Percentiles rank a stretch among this genome's conserved stretches.
phyloP scores from a whole-genome alignment of 1,140 invertebrate genomes.

The Trichonephila clavata region DNA sequence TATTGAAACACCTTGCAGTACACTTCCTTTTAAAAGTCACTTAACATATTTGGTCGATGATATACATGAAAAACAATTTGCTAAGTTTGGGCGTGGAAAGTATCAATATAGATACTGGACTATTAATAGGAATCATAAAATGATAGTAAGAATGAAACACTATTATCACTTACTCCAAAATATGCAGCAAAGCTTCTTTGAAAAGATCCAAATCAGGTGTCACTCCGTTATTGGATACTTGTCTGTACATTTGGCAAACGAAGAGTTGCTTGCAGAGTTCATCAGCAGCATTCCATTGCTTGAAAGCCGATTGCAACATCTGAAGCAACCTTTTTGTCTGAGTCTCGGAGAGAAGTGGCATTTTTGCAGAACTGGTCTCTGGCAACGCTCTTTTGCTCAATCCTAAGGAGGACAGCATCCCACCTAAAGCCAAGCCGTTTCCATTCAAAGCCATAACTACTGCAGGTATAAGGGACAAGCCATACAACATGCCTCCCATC shows the following conservation, averaged over 20 bases:
- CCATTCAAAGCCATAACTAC: conserved; percentile 57
- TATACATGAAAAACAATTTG: no score
- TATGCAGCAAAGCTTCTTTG: conserved; percentile 71
- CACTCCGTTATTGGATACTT: conserved; percentile 70
- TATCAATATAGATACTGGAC: no score
- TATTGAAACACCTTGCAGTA: no score
- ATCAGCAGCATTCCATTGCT: conserved; percentile 67
- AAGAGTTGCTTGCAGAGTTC: conserved; percentile 70
- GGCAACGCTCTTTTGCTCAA: conserved; percentile 35
- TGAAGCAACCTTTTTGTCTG: conserved; percentile 58
- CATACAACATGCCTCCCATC: conserved; percentile 75
- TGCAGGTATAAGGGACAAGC: conserved; percentile 64
- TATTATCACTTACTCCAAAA: conserved; percentile 67
- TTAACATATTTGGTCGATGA: no score
- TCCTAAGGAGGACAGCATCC: conserved; percentile 34
- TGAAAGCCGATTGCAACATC: conserved; percentile 70
- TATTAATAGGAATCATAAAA: not conserved
- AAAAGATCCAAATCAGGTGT: conserved; percentile 71
- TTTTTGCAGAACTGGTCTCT: conserved; percentile 55
- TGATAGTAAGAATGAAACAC: not conserved
- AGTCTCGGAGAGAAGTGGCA: conserved; percentile 50
- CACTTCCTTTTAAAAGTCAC: no score
- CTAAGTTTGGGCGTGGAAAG: no score
- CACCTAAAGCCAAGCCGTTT: conserved; percentile 39
- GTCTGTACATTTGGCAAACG: conserved; percentile 73